Conservation (phyloP, 2,888 invertebrate species). For the Prosapia bicincta region DNA sequence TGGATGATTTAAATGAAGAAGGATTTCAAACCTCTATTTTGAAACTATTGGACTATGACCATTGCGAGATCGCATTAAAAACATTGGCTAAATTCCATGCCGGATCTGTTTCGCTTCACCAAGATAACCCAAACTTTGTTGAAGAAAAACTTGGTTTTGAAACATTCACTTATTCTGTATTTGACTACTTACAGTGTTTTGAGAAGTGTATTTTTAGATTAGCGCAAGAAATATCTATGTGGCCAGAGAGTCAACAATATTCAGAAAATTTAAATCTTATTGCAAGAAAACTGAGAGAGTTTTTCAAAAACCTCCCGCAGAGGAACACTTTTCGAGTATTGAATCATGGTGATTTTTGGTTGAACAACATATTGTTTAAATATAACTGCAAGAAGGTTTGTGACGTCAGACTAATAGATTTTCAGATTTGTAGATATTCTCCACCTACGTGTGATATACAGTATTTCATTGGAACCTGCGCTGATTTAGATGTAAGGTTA, state of each 20-base stretch:
- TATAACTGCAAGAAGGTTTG: not conserved
- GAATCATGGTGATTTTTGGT: not conserved
- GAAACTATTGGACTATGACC: not conserved
- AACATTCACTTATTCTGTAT: not conserved
- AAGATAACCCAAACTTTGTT: not conserved
- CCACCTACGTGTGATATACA: not conserved
- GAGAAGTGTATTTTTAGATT: not conserved
- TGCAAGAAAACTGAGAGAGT: not conserved
- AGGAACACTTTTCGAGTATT: not conserved
- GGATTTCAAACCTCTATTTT: not conserved
- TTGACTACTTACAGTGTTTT: not conserved
- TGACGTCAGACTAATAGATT: not conserved
- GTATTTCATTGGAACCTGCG: not conserved
- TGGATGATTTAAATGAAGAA: not conserved
- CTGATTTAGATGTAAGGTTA: not conserved
- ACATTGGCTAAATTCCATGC: not conserved
- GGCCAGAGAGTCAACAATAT: not conserved
- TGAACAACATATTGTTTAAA: not conserved
- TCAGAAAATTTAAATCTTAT: not conserved
- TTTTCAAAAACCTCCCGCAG: not conserved
- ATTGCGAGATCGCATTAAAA: not conserved
- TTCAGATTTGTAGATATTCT: not conserved
- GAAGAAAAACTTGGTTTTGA: not conserved
- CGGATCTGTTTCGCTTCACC: not conserved
- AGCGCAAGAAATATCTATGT: not conserved